phyloP scores from a whole-genome alignment of 1,140 invertebrate species.

The Platorchestia sp. region DNA sequence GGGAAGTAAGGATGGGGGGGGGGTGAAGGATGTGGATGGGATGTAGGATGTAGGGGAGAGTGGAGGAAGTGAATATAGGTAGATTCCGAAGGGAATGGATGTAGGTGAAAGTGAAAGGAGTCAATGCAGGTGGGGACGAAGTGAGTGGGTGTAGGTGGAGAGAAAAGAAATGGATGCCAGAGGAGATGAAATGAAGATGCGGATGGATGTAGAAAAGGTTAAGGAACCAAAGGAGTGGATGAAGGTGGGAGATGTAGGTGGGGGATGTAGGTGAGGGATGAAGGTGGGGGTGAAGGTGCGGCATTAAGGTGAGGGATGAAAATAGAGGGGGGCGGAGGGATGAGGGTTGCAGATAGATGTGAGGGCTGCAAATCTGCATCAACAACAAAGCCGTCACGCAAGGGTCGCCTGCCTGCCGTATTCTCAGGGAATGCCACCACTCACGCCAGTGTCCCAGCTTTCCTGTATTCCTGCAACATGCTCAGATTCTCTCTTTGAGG shows the following conservation, averaged over 20 bases:
- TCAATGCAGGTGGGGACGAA: too few species aligned
- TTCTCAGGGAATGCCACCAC: neutral
- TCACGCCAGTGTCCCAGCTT: neutral
- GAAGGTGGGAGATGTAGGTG: too few species aligned
- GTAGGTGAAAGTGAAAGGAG: too few species aligned
- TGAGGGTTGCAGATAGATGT: neutral
- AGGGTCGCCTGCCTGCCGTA: neutral
- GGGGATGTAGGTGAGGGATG: neutral
- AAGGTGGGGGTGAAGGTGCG: neutral
- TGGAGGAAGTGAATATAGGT: too few species aligned
- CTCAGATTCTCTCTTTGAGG: neutral
- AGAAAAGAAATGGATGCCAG: too few species aligned
- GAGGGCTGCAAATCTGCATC: neutral
- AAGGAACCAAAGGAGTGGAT: neutral
- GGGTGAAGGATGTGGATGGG: neutral
- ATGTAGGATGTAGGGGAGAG: neutral
- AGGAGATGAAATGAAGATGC: too few species aligned
- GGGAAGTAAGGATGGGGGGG: neutral
- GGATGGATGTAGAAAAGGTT: too few species aligned
- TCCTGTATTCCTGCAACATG: neutral
- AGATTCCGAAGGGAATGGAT: too few species aligned
- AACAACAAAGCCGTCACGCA: neutral
- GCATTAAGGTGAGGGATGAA: too few species aligned
- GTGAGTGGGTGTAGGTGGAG: too few species aligned
- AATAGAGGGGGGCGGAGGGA: too few species aligned